Evolutionary conservation across 2,888 invertebrate species (phyloP).

Genomic region (Sepiola atlantica): DNA sequence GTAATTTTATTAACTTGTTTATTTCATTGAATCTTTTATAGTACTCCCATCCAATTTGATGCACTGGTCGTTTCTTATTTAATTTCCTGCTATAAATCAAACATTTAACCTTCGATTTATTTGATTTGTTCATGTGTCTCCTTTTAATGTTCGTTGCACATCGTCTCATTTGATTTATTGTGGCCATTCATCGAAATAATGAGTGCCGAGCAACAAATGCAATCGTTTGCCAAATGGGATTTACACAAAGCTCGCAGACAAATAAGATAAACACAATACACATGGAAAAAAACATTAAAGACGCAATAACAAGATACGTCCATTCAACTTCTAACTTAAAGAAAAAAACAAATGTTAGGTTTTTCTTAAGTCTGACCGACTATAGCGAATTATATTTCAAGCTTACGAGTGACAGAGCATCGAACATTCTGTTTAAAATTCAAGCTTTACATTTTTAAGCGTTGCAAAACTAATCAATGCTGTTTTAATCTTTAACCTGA

Average conservation of each 20-base stretch:
- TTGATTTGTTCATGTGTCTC: neutral
- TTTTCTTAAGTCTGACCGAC: no score
- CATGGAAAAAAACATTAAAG: neutral
- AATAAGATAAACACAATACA: neutral
- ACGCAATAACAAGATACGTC: neutral
- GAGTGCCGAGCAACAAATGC: neutral
- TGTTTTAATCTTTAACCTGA: no score
- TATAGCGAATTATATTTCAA: no score
- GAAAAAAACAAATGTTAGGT: no score
- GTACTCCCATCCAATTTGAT: no score
- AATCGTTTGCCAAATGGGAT: constrained; percentile 3
- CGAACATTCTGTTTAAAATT: no score
- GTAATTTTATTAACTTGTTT: no score
- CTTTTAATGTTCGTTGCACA: neutral
- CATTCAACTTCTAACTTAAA: neutral
- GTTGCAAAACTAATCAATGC: no score
- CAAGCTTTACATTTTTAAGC: no score
- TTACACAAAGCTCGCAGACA: neutral
- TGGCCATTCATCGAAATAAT: neutral
- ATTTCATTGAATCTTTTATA: no score
- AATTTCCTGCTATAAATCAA: neutral
- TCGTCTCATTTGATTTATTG: neutral
- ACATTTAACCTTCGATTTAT: neutral
- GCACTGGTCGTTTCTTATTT: no score
- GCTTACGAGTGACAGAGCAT: no score